Base-by-base conservation (phyloP, 35 echinoderm and acorn worm species). In the Eucidaris tribuloides region DNA sequence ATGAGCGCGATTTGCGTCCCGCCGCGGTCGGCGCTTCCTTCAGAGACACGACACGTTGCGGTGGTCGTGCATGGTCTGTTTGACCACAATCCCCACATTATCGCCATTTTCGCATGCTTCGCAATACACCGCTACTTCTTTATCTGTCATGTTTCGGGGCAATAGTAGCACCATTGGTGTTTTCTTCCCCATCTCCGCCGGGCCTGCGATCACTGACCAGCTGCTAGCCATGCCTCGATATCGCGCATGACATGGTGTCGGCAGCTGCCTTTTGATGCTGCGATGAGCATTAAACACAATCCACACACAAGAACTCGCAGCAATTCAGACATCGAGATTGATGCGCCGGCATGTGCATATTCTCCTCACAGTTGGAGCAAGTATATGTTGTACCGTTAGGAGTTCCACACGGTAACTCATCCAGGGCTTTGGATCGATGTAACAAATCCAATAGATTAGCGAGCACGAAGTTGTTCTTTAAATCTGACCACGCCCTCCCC, bases 241-340 rank as follows among this genome's bases (percentile, higher is more conserved):
- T 90, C 87, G 22, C 92, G 45, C 92, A 94, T 94, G 31, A 94
- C 92, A 64, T 94, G 92, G 65, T 94, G 92, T 4, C 92, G 86
- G 2, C n/a, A n/a, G n/a, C n/a, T 89, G 83, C 11, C 86, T 82
- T 52, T 89, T 89, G 38, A 94, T 78, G 50, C 92, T 22, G 6
- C 92, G 87, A 30, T 94, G 92, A 23, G 92, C 92, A 15, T 45
- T 82, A 19, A n/a, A 79, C 88, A 29, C 92, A 94, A 74, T 94
- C 92, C 29, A 57, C 81, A 46, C 92, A 94, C 2, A 94, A 52
- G 55, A 94, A 94, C 57, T 94, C 92, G 65, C 92, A 94, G 45
- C 92, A 94, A 70, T 94, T 94, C 25, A 94, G 78, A 65, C 92
- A 94, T 25, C 92, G 82, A 2, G 76, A 90, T n/a, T 2, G 92